Evolutionary conservation across 2,113 vertebrate genomes (phyloP).

Genomic region (Siniperca chuatsi): DNA sequence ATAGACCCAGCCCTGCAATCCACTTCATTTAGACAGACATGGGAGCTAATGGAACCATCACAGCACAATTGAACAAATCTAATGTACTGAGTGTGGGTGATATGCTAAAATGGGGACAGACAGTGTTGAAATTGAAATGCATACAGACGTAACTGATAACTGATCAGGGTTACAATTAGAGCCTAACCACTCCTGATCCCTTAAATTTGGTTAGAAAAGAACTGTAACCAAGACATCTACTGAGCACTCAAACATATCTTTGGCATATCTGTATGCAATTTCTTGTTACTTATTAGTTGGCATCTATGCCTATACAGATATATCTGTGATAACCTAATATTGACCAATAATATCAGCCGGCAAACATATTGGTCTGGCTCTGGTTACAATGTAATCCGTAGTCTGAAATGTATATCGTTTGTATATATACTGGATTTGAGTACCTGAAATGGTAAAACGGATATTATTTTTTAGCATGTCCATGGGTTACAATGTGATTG

Average conservation of each 20-base stretch:
- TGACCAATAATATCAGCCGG: too few species aligned
- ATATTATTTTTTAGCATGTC: neutral
- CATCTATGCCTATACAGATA: neutral
- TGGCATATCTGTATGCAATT: neutral
- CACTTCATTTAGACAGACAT: neutral
- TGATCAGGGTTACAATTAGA: neutral
- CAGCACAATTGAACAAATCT: neutral
- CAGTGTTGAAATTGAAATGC: neutral
- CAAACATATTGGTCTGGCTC: neutral
- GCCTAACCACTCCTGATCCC: neutral
- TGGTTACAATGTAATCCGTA: neutral
- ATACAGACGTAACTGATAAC: neutral
- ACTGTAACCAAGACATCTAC: neutral
- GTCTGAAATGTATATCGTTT: neutral
- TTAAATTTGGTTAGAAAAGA: neutral
- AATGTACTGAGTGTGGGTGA: constrained; percentile 6
- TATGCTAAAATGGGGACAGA: neutral
- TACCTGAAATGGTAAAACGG: neutral
- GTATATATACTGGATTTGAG: neutral
- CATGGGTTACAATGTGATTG: neutral
- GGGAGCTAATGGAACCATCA: neutral
- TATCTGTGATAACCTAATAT: too few species aligned
- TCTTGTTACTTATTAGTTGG: neutral
- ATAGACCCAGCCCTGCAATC: constrained; percentile 13
- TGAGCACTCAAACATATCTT: neutral